Conservation (phyloP, 1,140 invertebrate species). For the Apis mellifera region Amel_HAv3.1 CM009935.2:10365501-10366000, state of each 20-base stretch:
- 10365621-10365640: background rate
- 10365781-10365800: too few species aligned
- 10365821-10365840: too few species aligned
- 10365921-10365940: too few species aligned
- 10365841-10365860: too few species aligned
- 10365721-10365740: background rate
- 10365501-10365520: too few species aligned
- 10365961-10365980: background rate
- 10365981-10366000: background rate
- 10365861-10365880: too few species aligned
- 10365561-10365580: background rate
- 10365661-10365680: background rate
- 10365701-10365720: constrained; percentile 9
- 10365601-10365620: background rate
- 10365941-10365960: too few species aligned
- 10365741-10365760: background rate
- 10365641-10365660: background rate
- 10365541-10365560: too few species aligned
- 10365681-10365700: constrained; percentile 5
- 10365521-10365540: background rate
- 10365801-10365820: too few species aligned
- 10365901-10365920: too few species aligned
- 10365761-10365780: background rate
- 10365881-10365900: too few species aligned
- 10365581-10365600: background rate